Evolutionary conservation across 53 echinoderm and acorn worm genomes (phyloP).

Genomic region (Crossaster papposus): DNA sequence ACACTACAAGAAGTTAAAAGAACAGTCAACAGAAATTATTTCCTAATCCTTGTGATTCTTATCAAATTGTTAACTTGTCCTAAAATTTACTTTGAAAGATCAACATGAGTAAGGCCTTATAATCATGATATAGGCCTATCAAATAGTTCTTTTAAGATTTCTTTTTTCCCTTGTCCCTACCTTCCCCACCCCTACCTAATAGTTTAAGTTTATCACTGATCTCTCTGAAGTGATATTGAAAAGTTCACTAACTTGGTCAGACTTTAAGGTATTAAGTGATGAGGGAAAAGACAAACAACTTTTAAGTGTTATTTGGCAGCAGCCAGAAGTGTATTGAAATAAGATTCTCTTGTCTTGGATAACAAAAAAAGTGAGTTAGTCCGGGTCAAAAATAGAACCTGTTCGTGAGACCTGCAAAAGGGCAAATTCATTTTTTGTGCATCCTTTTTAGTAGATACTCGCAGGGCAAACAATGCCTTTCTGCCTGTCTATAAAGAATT

Average conservation of each 20-base stretch:
- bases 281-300: neutral
- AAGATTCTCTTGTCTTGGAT: neutral
- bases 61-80: too few species aligned
- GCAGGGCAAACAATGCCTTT: constrained; percentile 9
- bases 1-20: too few species aligned
- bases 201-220: neutral
- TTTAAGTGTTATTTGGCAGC: neutral
- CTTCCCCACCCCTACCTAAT: too few species aligned
- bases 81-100: too few species aligned
- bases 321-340: neutral
- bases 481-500: constrained; percentile 3
- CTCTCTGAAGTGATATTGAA: neutral
- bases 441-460: constrained; percentile 9
- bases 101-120: too few species aligned
- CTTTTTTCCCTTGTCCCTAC: too few species aligned
- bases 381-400: constrained; percentile 22
- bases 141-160: too few species aligned
- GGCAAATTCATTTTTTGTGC: constrained; percentile 19
- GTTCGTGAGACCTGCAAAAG: constrained; percentile 30
- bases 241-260: neutral
- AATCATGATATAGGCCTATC: too few species aligned
- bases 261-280: neutral
- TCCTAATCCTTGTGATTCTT: too few species aligned
- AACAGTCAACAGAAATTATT: too few species aligned
- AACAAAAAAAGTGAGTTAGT: constrained; percentile 20